A percentile compares a stretch with the other conserved stretches of the same genome.
Conservation (phyloP, 2,113 vertebrate genomes). For the Semnornis frantzii region DNA sequence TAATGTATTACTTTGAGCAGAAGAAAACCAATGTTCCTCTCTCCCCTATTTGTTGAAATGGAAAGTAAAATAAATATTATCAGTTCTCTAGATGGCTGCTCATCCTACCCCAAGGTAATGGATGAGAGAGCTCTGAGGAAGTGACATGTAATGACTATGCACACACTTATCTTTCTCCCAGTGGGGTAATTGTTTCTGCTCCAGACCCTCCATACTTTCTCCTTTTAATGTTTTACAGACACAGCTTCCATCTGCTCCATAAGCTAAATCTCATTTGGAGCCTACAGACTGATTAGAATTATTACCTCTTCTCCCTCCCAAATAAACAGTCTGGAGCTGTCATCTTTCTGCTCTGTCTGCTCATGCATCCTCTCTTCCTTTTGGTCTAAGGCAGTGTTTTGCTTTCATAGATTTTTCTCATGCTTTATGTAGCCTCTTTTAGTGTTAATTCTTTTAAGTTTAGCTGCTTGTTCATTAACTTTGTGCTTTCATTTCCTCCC, state of each 20-base stretch:
- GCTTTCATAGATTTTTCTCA: neutral
- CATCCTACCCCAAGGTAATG: neutral
- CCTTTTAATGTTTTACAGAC: neutral
- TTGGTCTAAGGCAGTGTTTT: neutral
- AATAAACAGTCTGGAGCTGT: neutral
- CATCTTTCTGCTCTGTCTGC: neutral
- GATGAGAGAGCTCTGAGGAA: neutral
- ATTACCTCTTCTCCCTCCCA: neutral
- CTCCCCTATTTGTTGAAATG: neutral
- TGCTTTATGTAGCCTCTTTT: neutral
- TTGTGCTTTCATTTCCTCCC: neutral
- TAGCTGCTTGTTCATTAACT: neutral
- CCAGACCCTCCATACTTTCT: neutral
- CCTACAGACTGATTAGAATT: neutral
- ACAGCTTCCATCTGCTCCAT: neutral
- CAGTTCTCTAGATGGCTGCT: neutral
- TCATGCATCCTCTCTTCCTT: neutral
- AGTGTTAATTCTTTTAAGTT: neutral
- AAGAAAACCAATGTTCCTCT: neutral
- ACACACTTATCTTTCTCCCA: conserved; percentile 8
- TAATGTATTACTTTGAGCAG: neutral
- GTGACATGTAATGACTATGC: neutral
- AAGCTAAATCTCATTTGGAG: neutral
- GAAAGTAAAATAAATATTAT: conserved; percentile 16
- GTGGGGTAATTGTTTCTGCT: conserved; percentile 27